Conservation (phyloP, 2,888 invertebrate species). For the Priocnemis perturbator region DNA sequence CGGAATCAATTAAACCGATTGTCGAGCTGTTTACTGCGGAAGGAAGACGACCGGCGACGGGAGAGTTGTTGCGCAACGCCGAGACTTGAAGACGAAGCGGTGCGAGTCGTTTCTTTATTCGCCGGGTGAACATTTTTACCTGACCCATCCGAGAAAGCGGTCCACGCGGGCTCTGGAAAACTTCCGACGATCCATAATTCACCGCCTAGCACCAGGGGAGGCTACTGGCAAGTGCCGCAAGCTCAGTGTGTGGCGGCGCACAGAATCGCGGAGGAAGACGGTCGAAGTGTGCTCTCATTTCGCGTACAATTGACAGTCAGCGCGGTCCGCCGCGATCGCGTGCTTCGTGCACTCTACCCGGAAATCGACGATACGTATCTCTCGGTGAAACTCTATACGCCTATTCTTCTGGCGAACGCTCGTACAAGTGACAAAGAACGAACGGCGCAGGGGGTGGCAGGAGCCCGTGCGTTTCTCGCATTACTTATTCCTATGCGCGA, state of each 20-base stretch:
- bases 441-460: background rate
- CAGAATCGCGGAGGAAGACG: too few relatives aligned
- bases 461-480: conserved; percentile 19
- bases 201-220: conserved; percentile 18
- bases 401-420: conserved; percentile 29
- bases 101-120: conserved; percentile 15
- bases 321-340: conserved; percentile 12
- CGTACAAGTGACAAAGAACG: too few relatives aligned
- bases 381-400: conserved; percentile 14
- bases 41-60: conserved; percentile 28
- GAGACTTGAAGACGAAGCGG: background rate
- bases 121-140: conserved; percentile 44
- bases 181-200: conserved; percentile 31
- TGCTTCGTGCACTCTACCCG: conserved; percentile 24
- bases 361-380: conserved; percentile 26
- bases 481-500: background rate
- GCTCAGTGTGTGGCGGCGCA: too few relatives aligned
- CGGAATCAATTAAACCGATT: too few relatives aligned
- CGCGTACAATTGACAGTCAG: too few relatives aligned
- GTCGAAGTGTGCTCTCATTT: too few relatives aligned
- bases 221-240: conserved; percentile 15
- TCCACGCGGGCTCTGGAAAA: conserved; percentile 23
- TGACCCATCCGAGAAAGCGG: conserved; percentile 41
- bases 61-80: background rate
- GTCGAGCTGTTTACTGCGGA: conserved; percentile 8